phyloP scores from a whole-genome alignment of 2,888 invertebrate genomes.

The Diplolepis rosae region DNA sequence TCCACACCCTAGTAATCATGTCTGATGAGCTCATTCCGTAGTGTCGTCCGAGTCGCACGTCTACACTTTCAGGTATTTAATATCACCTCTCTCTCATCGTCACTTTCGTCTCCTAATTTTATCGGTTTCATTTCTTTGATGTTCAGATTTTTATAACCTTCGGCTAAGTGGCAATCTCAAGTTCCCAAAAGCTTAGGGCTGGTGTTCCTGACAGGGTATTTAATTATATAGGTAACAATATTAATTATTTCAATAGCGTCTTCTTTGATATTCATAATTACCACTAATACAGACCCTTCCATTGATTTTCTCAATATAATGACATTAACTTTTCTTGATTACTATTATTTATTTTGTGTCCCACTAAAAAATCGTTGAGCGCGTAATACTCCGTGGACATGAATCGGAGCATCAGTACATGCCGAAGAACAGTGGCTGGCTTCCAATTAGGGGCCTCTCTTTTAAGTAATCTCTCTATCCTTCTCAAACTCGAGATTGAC shows the following conservation, averaged over 20 bases:
- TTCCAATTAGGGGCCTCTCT: constrained; percentile 70
- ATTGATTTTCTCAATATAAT: neutral
- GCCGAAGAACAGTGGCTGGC: constrained; percentile 69
- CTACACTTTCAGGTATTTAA: constrained; percentile 30
- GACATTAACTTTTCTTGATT: too few relatives aligned
- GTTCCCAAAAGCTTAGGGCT: constrained; percentile 13
- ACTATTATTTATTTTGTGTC: neutral
- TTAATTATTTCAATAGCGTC: neutral
- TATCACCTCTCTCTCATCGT: constrained; percentile 23
- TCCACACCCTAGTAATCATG: constrained; percentile 26
- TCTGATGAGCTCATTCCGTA: constrained; percentile 29
- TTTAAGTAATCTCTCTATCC: constrained; percentile 61
- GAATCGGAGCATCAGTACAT: constrained; percentile 60
- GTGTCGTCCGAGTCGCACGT: constrained; percentile 26
- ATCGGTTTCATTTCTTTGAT: constrained; percentile 26
- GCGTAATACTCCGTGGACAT: constrained; percentile 58
- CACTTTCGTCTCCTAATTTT: constrained; percentile 29
- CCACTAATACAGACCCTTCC: too few relatives aligned
- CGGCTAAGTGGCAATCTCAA: constrained; percentile 22
- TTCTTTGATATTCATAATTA: too few relatives aligned
- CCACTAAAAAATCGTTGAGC: constrained; percentile 39
- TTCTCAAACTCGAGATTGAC: constrained; percentile 53
- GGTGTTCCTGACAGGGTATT: neutral
- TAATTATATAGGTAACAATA: too few relatives aligned
- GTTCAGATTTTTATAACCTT: constrained; percentile 23